Base-by-base conservation (phyloP, 2,113 vertebrate genomes). In the Scortum barcoo region DNA sequence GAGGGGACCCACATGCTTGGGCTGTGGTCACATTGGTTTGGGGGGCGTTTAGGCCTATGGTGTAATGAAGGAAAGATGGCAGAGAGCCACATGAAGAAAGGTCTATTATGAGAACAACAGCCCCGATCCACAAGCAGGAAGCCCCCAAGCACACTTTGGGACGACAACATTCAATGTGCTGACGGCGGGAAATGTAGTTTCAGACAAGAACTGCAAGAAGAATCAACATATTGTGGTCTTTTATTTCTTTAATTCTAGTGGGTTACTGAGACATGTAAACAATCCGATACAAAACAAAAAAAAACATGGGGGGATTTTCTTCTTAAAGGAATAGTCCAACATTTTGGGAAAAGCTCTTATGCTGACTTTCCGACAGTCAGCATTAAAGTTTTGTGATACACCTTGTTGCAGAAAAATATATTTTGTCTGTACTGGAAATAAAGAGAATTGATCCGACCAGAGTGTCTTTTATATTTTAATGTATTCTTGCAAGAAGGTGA, bases 51-150 rank as follows among this genome's bases (percentile, higher is more conserved):
- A 50, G 83, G 51, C 53, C 73, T 75, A 71, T 81, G 75, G 58
- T 86, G 83, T 92, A 91, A 89, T 89, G 87, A 87, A 92, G 91
- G 92, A 92, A 92, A 91, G 77, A 91, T 91, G 91, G 91, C 91
- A 74, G 66, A 58, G 66, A 46, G 88, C 90, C 93, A 89, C 87
- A 69, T 80, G 56, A 78, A 84, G 63, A 88, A 86, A 80, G 72
- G 72, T 78, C 78, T 66, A 69, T 84, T 82, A 91, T 81, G 73
- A 89, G 84, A 91, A 85, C 82, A 92, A 57, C 84, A 90, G 92
- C 87, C 76, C 70, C 60, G 69, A 85, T 86, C 72, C 75, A 72
- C 69, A 28, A 69, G 73, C 81, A 78, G 76, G 66, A 78, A 58
- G 40, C 69, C 65, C 53, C 53, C 0, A 8, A 80, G 73, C 69